These are phyloP conservation scores for Pectinophora gossypiella DNA, from an alignment of 1,140 invertebrate genomes.

Conservation along the genomic window DNA sequence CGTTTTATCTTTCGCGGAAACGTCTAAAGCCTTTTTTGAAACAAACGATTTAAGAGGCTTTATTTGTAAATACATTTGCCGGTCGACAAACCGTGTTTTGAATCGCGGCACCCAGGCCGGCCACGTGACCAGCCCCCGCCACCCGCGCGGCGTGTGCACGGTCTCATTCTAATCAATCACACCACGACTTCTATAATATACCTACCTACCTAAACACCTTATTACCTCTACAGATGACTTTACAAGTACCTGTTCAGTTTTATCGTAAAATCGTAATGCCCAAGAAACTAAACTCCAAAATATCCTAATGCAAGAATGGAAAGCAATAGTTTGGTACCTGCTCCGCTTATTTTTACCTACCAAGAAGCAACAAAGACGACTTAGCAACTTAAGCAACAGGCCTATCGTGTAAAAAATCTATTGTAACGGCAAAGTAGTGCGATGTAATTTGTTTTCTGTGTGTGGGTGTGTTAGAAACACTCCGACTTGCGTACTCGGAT, in stretches of 20 bases:
- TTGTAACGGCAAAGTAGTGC: conserved; percentile 4
- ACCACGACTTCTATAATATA: too few species aligned
- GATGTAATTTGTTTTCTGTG: not conserved
- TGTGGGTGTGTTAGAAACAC: not conserved
- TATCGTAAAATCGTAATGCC: too few species aligned
- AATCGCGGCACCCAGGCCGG: conserved; percentile 21
- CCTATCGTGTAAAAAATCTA: conserved; percentile 4
- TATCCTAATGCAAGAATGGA: too few species aligned
- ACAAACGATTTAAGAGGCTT: conserved; percentile 11
- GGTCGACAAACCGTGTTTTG: conserved; percentile 48
- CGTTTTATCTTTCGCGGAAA: conserved; percentile 17
- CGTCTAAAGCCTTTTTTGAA: conserved; percentile 7
- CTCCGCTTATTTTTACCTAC: too few species aligned
- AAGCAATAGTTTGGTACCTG: too few species aligned
- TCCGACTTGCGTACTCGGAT: not conserved
- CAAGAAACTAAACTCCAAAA: too few species aligned
- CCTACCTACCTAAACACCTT: too few species aligned
- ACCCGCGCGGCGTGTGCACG: not conserved
- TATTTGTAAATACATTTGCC: conserved; percentile 45
- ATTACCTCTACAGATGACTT: too few species aligned
- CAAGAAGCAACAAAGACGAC: too few species aligned
- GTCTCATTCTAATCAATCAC: too few species aligned
- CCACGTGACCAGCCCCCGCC: conserved; percentile 35
- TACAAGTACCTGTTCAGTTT: too few species aligned
- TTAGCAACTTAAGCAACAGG: conserved; percentile 3